These are phyloP conservation scores for Furcifer pardalis DNA, from an alignment of 2,797 vertebrate genomes.

Conservation along the genomic window DNA sequence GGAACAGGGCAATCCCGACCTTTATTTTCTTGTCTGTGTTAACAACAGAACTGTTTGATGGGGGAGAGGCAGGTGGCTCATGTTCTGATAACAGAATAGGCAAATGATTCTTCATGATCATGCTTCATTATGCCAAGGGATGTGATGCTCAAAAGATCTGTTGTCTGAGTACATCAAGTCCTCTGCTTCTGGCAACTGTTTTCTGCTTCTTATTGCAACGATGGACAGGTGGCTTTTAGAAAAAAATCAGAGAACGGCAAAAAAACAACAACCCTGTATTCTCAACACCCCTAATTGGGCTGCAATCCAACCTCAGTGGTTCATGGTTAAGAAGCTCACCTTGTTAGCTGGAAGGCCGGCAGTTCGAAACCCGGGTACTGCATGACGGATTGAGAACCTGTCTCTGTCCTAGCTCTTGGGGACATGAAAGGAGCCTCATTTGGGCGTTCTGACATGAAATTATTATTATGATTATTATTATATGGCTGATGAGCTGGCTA, in stretches of 20 bases:
- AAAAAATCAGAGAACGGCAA: background rate
- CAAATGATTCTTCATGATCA: background rate
- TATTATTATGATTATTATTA: too few species aligned
- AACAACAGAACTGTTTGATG: background rate
- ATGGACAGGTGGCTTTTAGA: background rate
- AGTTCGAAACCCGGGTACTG: too few species aligned
- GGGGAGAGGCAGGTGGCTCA: background rate
- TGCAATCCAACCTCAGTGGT: too few species aligned
- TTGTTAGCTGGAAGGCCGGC: too few species aligned
- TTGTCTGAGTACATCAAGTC: background rate
- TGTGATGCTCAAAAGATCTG: too few species aligned
- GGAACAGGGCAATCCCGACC: background rate
- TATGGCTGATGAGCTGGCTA: too few species aligned
- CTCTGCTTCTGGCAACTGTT: background rate
- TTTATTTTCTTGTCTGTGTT: rapidly evolving
- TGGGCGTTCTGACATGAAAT: too few species aligned
- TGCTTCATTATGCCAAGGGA: background rate
- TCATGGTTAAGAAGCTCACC: too few species aligned
- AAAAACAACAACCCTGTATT: background rate
- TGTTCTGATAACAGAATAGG: background rate
- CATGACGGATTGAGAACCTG: too few species aligned
- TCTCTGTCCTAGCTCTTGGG: too few species aligned
- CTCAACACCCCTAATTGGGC: rapidly evolving
- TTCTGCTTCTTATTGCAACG: background rate
- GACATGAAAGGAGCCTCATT: too few species aligned